A percentile compares a stretch with the other conserved stretches of the same genome.
These are phyloP conservation scores for Ageneiosus marmoratus DNA, from an alignment of 2,113 vertebrate species.

Conservation along the genomic window DNA sequence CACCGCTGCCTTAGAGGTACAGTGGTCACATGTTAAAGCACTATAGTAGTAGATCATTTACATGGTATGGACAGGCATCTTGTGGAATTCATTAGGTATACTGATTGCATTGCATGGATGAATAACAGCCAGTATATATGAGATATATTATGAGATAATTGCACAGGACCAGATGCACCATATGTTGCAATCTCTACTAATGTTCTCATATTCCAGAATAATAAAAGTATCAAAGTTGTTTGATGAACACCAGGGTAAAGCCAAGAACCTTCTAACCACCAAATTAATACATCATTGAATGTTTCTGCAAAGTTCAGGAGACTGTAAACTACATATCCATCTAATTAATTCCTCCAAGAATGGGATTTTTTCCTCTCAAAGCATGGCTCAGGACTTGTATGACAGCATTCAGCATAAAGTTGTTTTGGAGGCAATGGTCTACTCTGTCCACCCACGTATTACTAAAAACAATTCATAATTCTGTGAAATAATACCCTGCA, in stretches of 20 bases:
- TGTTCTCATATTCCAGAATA: not conserved
- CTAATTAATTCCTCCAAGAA: not conserved
- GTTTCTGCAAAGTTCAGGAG: not conserved
- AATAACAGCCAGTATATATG: not conserved
- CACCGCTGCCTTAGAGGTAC: no score
- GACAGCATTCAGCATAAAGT: not conserved
- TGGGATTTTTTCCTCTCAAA: not conserved
- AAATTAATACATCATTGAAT: not conserved
- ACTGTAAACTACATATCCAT: not conserved
- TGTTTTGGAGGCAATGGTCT: not conserved
- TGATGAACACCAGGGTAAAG: not conserved
- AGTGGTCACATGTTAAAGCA: no score
- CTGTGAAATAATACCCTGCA: conserved; percentile 70
- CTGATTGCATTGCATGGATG: not conserved
- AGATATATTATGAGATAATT: not conserved
- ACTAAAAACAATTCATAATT: not conserved
- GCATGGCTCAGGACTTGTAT: not conserved
- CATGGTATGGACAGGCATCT: not conserved
- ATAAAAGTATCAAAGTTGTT: not conserved
- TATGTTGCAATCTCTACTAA: not conserved
- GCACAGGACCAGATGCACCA: not conserved
- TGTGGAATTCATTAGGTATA: not conserved
- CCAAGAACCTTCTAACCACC: not conserved
- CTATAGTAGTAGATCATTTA: not conserved
- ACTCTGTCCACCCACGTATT: not conserved